These are phyloP conservation scores for Coccyzus lansbergi DNA, from an alignment of 2,797 vertebrate genomes.

Conservation along the genomic window DNA sequence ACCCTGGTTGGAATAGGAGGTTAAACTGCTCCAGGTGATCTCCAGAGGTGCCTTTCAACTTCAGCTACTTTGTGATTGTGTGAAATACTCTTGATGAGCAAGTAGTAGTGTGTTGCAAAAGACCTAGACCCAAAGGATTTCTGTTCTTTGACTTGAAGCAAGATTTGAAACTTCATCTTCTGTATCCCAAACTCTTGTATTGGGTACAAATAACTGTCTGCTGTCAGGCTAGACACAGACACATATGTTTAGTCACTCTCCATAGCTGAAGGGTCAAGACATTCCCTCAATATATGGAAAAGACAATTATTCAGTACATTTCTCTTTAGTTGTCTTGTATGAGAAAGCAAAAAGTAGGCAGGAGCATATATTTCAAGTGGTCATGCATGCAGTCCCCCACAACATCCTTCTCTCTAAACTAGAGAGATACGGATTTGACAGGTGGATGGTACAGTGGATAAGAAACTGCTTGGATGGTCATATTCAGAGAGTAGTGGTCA, in stretches of 20 bases:
- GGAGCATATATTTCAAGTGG: not conserved
- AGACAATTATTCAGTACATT: not conserved
- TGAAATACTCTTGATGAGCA: not conserved
- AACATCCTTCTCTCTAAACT: no score
- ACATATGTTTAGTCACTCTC: not conserved
- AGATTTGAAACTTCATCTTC: not conserved
- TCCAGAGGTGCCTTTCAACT: not conserved
- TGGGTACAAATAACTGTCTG: not conserved
- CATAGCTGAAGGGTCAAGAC: not conserved
- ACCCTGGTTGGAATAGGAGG: not conserved
- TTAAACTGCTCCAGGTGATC: not conserved
- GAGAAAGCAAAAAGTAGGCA: not conserved
- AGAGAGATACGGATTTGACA: no score
- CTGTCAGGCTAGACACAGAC: not conserved
- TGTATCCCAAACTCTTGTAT: not conserved
- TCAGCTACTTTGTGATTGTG: not conserved
- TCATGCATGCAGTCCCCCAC: no score
- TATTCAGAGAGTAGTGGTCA: no score
- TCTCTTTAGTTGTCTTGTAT: not conserved
- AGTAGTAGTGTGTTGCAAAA: not conserved
- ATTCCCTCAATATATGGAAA: not conserved
- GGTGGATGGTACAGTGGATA: no score
- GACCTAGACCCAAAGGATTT: not conserved
- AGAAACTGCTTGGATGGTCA: no score
- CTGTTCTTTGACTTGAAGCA: not conserved